Evolutionary conservation across 2,797 vertebrate species (phyloP), one percentile per base, ranked within the genome.

Genomic region (Jordanella pulchra): DNA sequence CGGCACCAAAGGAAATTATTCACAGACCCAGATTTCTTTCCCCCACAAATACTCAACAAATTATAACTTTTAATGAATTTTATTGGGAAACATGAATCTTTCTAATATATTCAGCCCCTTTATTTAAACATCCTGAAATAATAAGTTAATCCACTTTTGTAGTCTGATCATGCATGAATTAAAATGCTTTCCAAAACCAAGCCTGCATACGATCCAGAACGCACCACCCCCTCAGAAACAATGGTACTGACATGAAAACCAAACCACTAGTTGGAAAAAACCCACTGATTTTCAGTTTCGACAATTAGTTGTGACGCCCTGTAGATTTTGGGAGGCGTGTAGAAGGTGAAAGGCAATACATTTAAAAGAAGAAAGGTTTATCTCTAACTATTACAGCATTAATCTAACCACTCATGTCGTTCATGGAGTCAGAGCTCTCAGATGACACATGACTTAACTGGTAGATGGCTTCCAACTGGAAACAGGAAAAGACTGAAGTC

Each of bases 371-470:
- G 18, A 39, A 23, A 48, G n/a, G 4, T 12, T 65, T 42, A 69
- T 44, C 14, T 30, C n/a, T 18, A 13, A 44, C 32, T 42, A 47
- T 55, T 9, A 28, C 14, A 27, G 51, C 58, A 66, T 63, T 25
- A 51, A 30, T 32, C 6, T 35, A 12, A 35, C 28, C 32, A 45
- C 7, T 47, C 65, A 14, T 60, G 2, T 18, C 18, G 17, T 64
- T 54, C 45, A 25, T 61, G 15, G 54, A 27, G 2, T 60, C 60
- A 76, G 39, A 44, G 30, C n/a, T 48, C 76, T 48, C 50, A 45
- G 25, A 1, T 44, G 27, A 73, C 4, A 25, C 25, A 74, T 21
- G 27, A 66, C 23, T 71, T 71, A 79, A 80, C 54, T 60, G 39
- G 35, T 17, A 0, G 5, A 65, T 25, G 7, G 61, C 32, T 18